Conservation (phyloP, 2,888 invertebrate species). For the Drosophila nigricruria region DNA sequence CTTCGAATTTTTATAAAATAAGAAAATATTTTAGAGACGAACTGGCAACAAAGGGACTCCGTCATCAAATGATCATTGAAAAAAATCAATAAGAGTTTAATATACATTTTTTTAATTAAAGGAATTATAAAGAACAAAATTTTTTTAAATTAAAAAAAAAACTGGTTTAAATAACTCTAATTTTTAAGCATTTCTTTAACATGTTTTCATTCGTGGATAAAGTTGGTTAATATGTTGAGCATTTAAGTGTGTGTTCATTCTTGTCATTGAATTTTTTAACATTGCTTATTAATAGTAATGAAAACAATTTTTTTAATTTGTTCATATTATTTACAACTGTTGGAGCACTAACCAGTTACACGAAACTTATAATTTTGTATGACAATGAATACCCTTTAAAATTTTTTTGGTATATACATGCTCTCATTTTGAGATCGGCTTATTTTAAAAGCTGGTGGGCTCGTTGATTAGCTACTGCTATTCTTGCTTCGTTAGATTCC, state of each 20-base stretch:
- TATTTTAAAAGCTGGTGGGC: slow-evolving; percentile 98
- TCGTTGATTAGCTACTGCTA: slow-evolving; percentile 98
- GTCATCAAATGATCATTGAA: too few species aligned
- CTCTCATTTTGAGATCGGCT: slow-evolving; percentile 66
- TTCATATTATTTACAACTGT: slow-evolving; percentile 43
- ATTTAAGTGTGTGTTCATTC: slow-evolving; percentile 14
- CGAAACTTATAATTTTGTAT: slow-evolving; percentile 35
- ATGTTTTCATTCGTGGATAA: too few species aligned
- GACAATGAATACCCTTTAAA: slow-evolving; percentile 39
- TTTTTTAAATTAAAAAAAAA: too few species aligned
- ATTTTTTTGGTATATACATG: slow-evolving; percentile 45
- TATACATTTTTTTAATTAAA: too few species aligned
- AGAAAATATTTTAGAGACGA: not conserved
- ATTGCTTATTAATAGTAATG: not conserved
- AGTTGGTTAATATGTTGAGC: slow-evolving; percentile 12
- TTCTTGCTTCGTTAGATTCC: slow-evolving; percentile 97
- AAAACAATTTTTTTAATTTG: slow-evolving; percentile 4
- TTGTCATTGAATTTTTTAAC: slow-evolving; percentile 1
- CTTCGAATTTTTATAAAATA: not conserved
- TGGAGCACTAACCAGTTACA: slow-evolving; percentile 65
- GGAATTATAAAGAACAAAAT: too few species aligned
- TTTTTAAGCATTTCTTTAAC: too few species aligned
- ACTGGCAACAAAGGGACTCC: not conserved
- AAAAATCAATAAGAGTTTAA: too few species aligned
- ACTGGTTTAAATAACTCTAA: too few species aligned